Conservation (phyloP, 2,113 vertebrate genomes). For the Oenanthe melanoleuca region DNA sequence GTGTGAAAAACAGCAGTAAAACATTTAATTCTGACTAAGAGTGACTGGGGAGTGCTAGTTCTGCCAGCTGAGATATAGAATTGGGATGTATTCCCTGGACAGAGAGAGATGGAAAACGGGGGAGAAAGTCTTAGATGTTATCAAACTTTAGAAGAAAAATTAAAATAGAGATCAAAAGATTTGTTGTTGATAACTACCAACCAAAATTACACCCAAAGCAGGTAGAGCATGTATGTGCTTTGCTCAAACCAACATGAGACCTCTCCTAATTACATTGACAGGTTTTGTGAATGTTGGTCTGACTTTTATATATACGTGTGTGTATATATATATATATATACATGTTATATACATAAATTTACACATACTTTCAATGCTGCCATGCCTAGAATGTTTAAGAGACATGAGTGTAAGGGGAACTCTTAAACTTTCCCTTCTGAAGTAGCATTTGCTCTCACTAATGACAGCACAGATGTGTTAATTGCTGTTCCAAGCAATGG, state of each 20-base stretch:
- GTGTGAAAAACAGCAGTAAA: background rate
- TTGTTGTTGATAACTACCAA: background rate
- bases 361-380: background rate
- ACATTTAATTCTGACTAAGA: background rate
- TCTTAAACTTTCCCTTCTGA: background rate
- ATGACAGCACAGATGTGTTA: background rate
- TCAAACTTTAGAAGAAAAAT: background rate
- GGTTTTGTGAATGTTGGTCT: background rate
- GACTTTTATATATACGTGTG: background rate
- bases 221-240: background rate
- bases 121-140: background rate
- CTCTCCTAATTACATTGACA: background rate
- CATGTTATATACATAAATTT: no score
- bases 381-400: background rate
- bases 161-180: background rate
- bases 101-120: background rate
- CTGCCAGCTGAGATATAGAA: background rate
- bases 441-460: background rate
- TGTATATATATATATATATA: no score
- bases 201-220: background rate
- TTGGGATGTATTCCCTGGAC: background rate
- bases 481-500: background rate
- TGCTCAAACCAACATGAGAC: background rate
- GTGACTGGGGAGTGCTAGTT: background rate
- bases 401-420: background rate